Conservation (phyloP, 2,113 vertebrate species). For the Dipodomys spectabilis region DNA sequence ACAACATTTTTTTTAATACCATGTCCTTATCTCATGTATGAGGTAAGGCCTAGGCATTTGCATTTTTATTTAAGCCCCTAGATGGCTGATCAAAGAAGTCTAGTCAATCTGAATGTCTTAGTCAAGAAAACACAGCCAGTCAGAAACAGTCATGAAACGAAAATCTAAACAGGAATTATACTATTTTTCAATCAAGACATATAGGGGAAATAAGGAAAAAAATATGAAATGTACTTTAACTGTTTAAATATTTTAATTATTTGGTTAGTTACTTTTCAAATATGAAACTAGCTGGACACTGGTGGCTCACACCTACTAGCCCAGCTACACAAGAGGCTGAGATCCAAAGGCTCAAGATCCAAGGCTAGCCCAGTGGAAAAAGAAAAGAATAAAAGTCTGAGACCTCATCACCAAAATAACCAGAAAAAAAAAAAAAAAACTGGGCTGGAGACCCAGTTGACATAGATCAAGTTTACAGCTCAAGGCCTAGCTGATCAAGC, state of each 20-base stretch:
- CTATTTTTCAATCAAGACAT: neutral
- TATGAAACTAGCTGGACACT: neutral
- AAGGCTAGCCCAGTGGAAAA: too few species aligned
- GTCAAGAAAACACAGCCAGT: conserved; percentile 6
- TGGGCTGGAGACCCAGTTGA: too few species aligned
- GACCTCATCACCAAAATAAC: too few species aligned
- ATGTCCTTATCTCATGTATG: neutral
- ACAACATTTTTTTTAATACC: neutral
- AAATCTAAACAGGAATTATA: conserved; percentile 16
- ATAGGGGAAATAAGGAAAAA: neutral
- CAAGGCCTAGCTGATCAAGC: too few species aligned
- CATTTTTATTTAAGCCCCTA: conserved; percentile 44
- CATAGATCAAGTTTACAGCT: too few species aligned
- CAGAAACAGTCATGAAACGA: neutral
- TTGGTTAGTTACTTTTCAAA: neutral
- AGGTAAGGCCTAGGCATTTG: neutral
- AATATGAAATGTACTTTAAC: conserved; percentile 49
- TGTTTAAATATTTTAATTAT: neutral
- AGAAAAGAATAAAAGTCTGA: too few species aligned
- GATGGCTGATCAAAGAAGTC: conserved; percentile 1
- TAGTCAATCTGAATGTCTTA: conserved; percentile 12
- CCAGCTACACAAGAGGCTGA: too few species aligned
- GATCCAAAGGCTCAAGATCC: too few species aligned
- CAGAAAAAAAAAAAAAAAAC: too few species aligned
- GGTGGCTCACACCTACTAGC: too few species aligned